Evolutionary conservation across 2,113 vertebrate species (phyloP), one percentile per base, ranked within the genome.

Genomic region (Perccottus glenii): DNA sequence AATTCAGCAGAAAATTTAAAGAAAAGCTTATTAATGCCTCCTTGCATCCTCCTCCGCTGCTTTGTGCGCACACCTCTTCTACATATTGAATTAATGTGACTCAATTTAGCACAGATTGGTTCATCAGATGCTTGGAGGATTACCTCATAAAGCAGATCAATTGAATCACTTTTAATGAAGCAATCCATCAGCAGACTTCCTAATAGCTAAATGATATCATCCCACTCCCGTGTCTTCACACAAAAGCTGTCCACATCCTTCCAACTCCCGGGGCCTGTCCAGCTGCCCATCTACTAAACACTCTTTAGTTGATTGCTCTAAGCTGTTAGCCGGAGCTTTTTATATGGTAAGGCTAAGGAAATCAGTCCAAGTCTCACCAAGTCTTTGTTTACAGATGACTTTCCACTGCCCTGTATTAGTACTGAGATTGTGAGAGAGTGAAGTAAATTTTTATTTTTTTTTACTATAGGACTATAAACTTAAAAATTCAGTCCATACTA

Each of bases 301-400:
- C 64, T 66, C 48, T 75, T 60, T 49, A 64, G 65, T 65, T 72
- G 66, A 73, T 73, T 81, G 67, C 64, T 64, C 52, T 8, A 38
- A 82, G 75, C 45, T 78, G 73, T 77, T 67, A 51, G 64, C 46
- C 60, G 42, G 65, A 64, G 84, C 61, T 38, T 78, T 80, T 87
- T 77, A 71, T 58, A 35, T 64, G 43, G 47, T 11, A 9, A 15
- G 27, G 60, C 55, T 47, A 56, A 14, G 19, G 55, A 75, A 52
- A 67, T 40, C 19, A 59, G 63, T 45, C 44, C 62, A 67, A 11
- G 42, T 56, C 43, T 49, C 58, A 60, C 51, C 35, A 46, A 62
- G 73, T 11, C 49, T 78, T 85, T 83, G 78, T 87, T 89, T 84
- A 73, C 35, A 80, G 38, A 80, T 56, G 78, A 77, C 84, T 15